Evolutionary conservation across 1,140 invertebrate genomes (phyloP), one percentile per base, ranked within the genome.

Genomic region (Stenopsyche tienmushanensis): DNA sequence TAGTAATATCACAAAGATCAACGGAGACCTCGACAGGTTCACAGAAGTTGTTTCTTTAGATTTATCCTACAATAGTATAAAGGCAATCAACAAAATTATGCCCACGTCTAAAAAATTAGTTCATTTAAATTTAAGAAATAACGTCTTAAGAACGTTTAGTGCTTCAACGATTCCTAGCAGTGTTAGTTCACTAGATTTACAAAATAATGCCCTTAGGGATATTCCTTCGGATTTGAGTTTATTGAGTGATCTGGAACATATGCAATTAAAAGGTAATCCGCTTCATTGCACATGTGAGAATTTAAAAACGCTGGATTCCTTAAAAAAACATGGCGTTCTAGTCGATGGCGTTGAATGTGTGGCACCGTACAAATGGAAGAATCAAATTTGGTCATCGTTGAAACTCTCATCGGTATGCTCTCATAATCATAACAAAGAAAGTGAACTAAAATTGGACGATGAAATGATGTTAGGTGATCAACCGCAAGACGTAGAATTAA

Each of bases 401-500:
- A 83, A 83, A 78, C 81, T 80, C 59, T 76, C 79, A 65, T 79
- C 83, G 41, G 74, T 83, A 29, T 85, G 84, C 69, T 23, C 59
- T 29, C 23, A 70, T 66, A 71, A 74, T 76, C 77, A 73, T 72
- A 64, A 77, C 71, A 73, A 53, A 60, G 20, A 62, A n/a, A 45
- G 58, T 45, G 66, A 47, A 39, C 57, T 62, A n/a, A 25, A 66
- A 50, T 17, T 58, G 20, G 39, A 69, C 49, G 83, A 84, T 65
- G 83, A 84, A 42, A 77, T 85, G 73, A 83, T 86, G 82, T 78
- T 85, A 78, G 83, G 82, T 9, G 84, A 85, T 71, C 77, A 83
- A 72, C 29, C 29, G 80, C 83, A 23, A 45, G 73, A 80, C 72
- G 76, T 79, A 1, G 72, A 76, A 13, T 62, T 70, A 69, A 69